Conservation (phyloP, 2,797 vertebrate species). For the Heterohyrax brucei region DNA sequence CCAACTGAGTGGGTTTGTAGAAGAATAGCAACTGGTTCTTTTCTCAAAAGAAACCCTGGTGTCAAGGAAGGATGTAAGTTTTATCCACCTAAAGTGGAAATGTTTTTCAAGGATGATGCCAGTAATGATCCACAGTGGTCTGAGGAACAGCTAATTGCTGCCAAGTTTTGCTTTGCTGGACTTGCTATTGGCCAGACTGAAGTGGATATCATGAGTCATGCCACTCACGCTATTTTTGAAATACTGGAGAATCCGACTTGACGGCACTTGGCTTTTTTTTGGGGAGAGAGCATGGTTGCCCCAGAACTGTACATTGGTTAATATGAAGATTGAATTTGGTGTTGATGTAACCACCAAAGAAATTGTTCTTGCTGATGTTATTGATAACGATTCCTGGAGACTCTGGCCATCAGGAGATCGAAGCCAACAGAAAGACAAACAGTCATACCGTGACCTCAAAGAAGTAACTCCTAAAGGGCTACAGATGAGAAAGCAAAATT, state of each 20-base stretch:
- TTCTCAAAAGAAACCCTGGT: constrained; percentile 98
- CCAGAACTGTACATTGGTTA: constrained; percentile 97
- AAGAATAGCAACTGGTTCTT: constrained; percentile 98
- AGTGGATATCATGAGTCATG: constrained; percentile 97
- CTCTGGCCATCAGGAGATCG: constrained; percentile 98
- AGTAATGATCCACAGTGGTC: constrained; percentile 99
- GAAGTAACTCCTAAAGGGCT: constrained; percentile 98
- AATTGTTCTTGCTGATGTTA: constrained; percentile 98
- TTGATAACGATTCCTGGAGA: constrained; percentile 99
- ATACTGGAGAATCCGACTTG: constrained; percentile 93
- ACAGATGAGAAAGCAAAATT: constrained; percentile 98
- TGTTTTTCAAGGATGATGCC: constrained; percentile 99
- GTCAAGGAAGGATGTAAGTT: constrained; percentile 98
- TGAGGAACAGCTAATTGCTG: constrained; percentile 96
- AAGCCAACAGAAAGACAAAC: constrained; percentile 98
- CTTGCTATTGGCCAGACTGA: constrained; percentile 95
- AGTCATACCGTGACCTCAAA: constrained; percentile 98
- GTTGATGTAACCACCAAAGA: constrained; percentile 96
- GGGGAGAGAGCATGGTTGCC: constrained; percentile 93
- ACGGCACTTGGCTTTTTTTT: no score
- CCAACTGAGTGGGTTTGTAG: constrained; percentile 99
- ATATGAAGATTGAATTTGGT: constrained; percentile 99
- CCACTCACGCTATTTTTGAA: constrained; percentile 98
- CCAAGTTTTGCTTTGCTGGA: constrained; percentile 94
- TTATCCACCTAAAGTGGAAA: constrained; percentile 97